Base-by-base conservation (phyloP, 2,888 invertebrate genomes). In the Zaprionus bogoriensis region DNA sequence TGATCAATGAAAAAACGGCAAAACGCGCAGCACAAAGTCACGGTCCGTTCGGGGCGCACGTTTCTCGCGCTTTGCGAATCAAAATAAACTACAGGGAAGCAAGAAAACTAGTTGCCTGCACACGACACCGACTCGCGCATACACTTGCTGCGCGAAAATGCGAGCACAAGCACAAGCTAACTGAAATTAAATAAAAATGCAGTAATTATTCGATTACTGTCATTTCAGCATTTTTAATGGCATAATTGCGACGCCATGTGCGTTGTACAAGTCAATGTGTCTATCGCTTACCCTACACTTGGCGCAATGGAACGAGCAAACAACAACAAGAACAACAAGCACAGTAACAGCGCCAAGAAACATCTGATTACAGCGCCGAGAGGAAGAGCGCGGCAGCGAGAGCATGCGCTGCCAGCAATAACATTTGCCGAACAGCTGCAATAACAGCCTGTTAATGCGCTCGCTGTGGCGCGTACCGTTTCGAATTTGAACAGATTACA, bases 351-450 rank as follows among this genome's bases (percentile, higher is more conserved):
- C 17, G 32, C 47, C 36, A 30, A 12, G 17, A 17, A 46, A 7
- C 25, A 28, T 41, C 27, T 48, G 42, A 28, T 10, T 22, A 17
- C 10, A 42, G 25, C 9, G 38, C 6, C 28, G 17, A 36, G 32
- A 14, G 32, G 2, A 12, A 32, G 12, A 14, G 14, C n/a, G n/a
- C n/a, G n/a, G n/a, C n/a, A 12, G 7, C 5, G 14, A 45, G 71
- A 66, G 69, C 71, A 70, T 70, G 68, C 68, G 71, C 68, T 39
- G 14, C n/a, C 27, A 22, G 45, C 14, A 22, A 23, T 46, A 50
- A 59, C 69, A 65, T 42, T 45, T 17, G 5, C 4, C 12, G 4
- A 12, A 70, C 53, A 66, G 38, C 41, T 45, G 2, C n/a, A 6
- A 63, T 5, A 30, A 45, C 27, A 38, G 39, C 9, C 27, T 53